Percentiles rank a stretch among this genome's conserved stretches.
phyloP scores from a whole-genome alignment of 2,797 vertebrate genomes.

The Scyliorhinus canicula region DNA sequence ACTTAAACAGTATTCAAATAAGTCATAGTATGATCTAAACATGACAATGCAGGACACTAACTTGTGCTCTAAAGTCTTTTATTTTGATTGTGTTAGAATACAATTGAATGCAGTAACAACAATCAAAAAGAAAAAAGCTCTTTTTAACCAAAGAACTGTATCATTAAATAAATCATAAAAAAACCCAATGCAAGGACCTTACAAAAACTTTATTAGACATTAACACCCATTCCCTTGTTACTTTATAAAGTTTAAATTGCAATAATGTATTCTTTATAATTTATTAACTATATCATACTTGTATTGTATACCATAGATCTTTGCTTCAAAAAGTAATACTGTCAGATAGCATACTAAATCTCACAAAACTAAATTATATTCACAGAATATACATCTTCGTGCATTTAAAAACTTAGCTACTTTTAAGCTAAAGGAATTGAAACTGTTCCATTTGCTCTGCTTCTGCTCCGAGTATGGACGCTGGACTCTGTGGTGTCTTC shows the following conservation, averaged over 20 bases:
- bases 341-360: conserved; percentile 57
- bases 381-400: conserved; percentile 68
- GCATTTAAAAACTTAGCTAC: conserved; percentile 46
- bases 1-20: background rate
- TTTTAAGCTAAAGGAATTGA: conserved; percentile 85
- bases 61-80: conserved; percentile 13
- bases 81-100: conserved; percentile 25
- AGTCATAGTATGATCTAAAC: background rate
- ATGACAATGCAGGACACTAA: background rate
- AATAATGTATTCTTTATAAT: conserved; percentile 44
- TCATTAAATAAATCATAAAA: background rate
- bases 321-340: conserved; percentile 53
- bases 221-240: conserved; percentile 35
- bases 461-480: conserved; percentile 75
- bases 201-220: conserved; percentile 48
- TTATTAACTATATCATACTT: background rate
- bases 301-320: conserved; percentile 48
- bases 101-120: conserved; percentile 10
- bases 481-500: conserved; percentile 84
- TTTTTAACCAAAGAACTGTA: rapidly evolving
- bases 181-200: conserved; percentile 42
- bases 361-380: conserved; percentile 64
- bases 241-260: conserved; percentile 34
- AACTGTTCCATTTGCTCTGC: conserved; percentile 82
- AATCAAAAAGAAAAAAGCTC: conserved; percentile 27